A percentile compares a stretch with the other conserved stretches of the same genome.
These are phyloP conservation scores for Takifugu bimaculatus DNA, from an alignment of 2,113 vertebrate genomes.

Conservation along the genomic window DNA sequence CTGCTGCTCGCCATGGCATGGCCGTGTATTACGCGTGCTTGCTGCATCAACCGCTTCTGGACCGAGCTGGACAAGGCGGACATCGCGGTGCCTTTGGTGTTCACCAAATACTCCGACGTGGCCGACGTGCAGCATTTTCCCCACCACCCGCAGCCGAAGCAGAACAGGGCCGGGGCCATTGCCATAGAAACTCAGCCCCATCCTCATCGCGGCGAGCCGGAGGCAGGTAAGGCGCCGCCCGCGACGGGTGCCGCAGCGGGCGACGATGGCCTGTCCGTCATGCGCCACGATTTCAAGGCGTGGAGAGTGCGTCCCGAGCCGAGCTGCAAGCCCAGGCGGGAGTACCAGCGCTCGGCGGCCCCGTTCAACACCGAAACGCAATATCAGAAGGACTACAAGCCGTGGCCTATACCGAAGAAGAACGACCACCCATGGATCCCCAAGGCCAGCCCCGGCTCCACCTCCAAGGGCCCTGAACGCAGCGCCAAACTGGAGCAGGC, in stretches of 20 bases:
- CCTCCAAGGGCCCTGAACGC: slow-evolving; percentile 23
- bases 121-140: slow-evolving; percentile 78
- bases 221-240: slow-evolving; percentile 75
- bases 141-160: slow-evolving; percentile 68
- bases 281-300: slow-evolving; percentile 90
- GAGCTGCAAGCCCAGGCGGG: slow-evolving; percentile 89
- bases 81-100: slow-evolving; percentile 94
- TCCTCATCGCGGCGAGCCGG: slow-evolving; percentile 72
- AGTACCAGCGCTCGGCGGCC: slow-evolving; percentile 84
- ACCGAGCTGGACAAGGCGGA: slow-evolving; percentile 95
- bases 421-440: slow-evolving; percentile 97
- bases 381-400: slow-evolving; percentile 96
- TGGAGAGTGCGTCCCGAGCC: slow-evolving; percentile 93
- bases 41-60: slow-evolving; percentile 98
- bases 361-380: slow-evolving; percentile 90
- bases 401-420: slow-evolving; percentile 91
- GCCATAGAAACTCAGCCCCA: slow-evolving; percentile 83
- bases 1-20: slow-evolving; percentile 83
- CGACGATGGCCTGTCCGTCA: slow-evolving; percentile 82
- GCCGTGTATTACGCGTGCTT: slow-evolving; percentile 95
- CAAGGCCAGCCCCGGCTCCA: slow-evolving; percentile 67
- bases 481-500: slow-evolving; percentile 40
- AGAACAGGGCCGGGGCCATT: slow-evolving; percentile 66
- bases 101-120: slow-evolving; percentile 92
- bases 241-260: slow-evolving; percentile 58